Base-by-base conservation (phyloP, 2,888 invertebrate species). In the Seira sanloemensis region DNA sequence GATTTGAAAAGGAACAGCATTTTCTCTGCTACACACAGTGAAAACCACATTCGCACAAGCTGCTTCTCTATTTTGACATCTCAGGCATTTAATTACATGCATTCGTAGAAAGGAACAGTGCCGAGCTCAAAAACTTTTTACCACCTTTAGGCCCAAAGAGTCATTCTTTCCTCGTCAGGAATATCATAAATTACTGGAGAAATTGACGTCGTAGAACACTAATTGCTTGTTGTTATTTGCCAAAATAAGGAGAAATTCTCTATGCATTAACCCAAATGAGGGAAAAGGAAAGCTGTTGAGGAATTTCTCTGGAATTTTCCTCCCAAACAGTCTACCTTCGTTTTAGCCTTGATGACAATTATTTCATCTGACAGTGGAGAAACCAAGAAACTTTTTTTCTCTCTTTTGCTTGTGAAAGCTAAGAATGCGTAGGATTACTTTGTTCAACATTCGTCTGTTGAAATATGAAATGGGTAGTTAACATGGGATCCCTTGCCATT, bases 121-220 rank as follows among this genome's bases (percentile, higher is more conserved):
- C 7, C 24, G 16, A 72, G 25, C 7, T 19, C 18, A 26, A 62
- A 21, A 18, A 75, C 37, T 37, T 37, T 37, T 37, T 37, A 37
- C 37, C 37, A 37, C 37, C 37, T 37, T 37, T 37, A 37, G 12
- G 9, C 21, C 9, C 58, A 37, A 37, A 37, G 67, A 50, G 69
- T 62, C 71, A 79, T 79, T 73, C 72, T 79, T 73, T 79, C 66
- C 79, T 79, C 79, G 79, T 79, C 79, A 79, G 46, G 67, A 16
- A 79, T 67, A 79, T 79, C 79, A 79, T 79, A 73, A 79, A 79
- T 79, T 79, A 79, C 46, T 25, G 73, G 37, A 23, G 24, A 73
- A 79, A 24, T 66, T 73, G 79, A 79, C 79, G 79, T 73, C 79
- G 73, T 26, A 18, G 66, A 62, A 78, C 79, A 72, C 72, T 79